Conservation (phyloP, 2,888 invertebrate species). For the Rutpela maculata region DNA sequence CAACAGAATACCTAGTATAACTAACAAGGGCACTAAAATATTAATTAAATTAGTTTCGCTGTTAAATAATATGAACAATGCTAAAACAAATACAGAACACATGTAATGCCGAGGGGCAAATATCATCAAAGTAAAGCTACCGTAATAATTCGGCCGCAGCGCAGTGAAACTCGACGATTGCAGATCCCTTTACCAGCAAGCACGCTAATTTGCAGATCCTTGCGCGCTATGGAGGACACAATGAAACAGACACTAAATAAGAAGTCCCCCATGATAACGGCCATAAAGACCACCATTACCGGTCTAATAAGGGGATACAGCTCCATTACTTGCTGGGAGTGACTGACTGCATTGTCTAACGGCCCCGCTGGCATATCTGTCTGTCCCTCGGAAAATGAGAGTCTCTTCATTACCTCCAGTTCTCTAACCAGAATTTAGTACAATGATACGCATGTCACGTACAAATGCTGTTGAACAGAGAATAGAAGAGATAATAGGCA, state of each 20-base stretch:
- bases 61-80: conserved; percentile 25
- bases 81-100: conserved; percentile 31
- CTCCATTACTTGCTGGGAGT: conserved; percentile 68
- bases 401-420: conserved; percentile 52
- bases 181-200: conserved; percentile 46
- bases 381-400: conserved; percentile 58
- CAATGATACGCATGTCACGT: conserved; percentile 54
- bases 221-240: conserved; percentile 63
- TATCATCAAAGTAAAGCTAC: conserved; percentile 56
- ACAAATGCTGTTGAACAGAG: conserved; percentile 52
- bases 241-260: conserved; percentile 71
- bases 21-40: neutral
- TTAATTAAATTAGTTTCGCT: conserved; percentile 27
- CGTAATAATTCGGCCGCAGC: conserved; percentile 41
- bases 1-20: neutral
- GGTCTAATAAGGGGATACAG: conserved; percentile 70
- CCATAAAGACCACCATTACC: conserved; percentile 71
- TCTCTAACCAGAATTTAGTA: conserved; percentile 48
- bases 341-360: conserved; percentile 66
- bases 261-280: conserved; percentile 67
- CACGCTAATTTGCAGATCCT: conserved; percentile 67
- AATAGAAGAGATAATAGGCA: conserved; percentile 56
- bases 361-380: conserved; percentile 63
- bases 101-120: conserved; percentile 48
- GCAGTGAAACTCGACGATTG: conserved; percentile 34